These are phyloP conservation scores for Holocentrus rufus DNA, from an alignment of 2,797 vertebrate genomes.

Conservation along the genomic window DNA sequence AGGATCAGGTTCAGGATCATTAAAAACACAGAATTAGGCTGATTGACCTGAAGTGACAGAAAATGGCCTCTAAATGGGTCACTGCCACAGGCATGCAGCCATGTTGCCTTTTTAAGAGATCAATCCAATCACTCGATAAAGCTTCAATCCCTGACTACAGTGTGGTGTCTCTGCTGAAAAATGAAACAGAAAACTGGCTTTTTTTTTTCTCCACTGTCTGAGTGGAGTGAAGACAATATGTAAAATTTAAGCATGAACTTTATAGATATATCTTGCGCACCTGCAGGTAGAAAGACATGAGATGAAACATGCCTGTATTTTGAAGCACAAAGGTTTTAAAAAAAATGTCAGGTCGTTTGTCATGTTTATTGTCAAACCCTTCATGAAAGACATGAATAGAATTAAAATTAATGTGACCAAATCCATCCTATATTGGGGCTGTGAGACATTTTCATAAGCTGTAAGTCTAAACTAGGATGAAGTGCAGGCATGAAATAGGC, in stretches of 20 bases:
- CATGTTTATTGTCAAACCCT: too few species aligned
- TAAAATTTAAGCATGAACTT: neutral
- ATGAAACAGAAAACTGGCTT: neutral
- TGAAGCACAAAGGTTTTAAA: too few species aligned
- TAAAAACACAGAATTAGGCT: slow-evolving; percentile 13
- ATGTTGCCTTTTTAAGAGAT: slow-evolving; percentile 42
- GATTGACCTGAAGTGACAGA: slow-evolving; percentile 29
- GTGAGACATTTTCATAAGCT: slow-evolving; percentile 14
- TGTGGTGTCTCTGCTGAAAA: slow-evolving; percentile 5
- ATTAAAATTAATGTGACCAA: neutral
- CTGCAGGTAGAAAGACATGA: neutral
- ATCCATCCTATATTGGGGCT: neutral
- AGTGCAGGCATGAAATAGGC: slow-evolving; percentile 20
- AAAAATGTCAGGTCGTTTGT: too few species aligned
- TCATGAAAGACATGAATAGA: too few species aligned
- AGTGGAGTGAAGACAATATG: neutral
- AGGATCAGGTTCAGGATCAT: slow-evolving; percentile 1
- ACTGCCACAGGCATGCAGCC: slow-evolving; percentile 28
- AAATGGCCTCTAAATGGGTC: slow-evolving; percentile 35
- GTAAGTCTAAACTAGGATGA: slow-evolving; percentile 5
- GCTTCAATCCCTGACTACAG: too few species aligned
- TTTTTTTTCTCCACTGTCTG: neutral
- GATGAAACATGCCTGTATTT: neutral
- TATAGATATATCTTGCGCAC: neutral
- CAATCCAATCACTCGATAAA: slow-evolving; percentile 20